Base-by-base conservation (phyloP, 2,888 invertebrate species). In the Macaria notata region DNA sequence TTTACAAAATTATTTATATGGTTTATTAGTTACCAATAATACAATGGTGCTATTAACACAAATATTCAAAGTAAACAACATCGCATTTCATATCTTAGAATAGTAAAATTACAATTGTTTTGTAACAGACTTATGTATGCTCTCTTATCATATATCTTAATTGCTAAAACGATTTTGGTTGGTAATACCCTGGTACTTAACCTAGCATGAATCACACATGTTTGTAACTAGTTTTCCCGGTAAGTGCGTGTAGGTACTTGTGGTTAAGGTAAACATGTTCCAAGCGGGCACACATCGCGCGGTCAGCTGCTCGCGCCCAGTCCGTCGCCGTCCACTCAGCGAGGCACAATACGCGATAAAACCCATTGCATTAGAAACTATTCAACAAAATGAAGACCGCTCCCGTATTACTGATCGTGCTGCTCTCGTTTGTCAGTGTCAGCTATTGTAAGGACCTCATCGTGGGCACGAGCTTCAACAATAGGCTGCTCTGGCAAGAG, bases 401-500 rank as follows among this genome's bases (percentile, higher is more conserved):
- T 42, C 69, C 78, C 45, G 64, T 87, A 63, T 62, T 88, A 56
- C 66, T 84, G 39, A 54, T 83, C 46, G 79, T 84, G 48, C 62
- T 84, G 9, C 61, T 86, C n/a, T 79, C 84, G 19, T 77, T 81
- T 52, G 65, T 86, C 54, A 77, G 78, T 68, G 72, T 77, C 31
- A 71, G 73, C 64, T 72, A 84, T 61, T 81, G 83, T 65, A 88
- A 88, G 65, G 90, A 91, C 64, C 76, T 91, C 42, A 90, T 90
- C 51, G 84, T 89, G 31, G 90, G 90, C 44, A 82, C 87, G 7
- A 89, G 88, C 72, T 90, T 81, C 66, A 90, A 90, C 69, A 80
- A 81, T 62, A 77, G 88, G 64, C 72, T 90, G 54, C 39, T 86
- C 19, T 82, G 79, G 77, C 88, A 89, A 63, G 71, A 88, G 62